Base-by-base conservation (phyloP, 2,888 invertebrate species). In the Terebella lapidaria region DNA sequence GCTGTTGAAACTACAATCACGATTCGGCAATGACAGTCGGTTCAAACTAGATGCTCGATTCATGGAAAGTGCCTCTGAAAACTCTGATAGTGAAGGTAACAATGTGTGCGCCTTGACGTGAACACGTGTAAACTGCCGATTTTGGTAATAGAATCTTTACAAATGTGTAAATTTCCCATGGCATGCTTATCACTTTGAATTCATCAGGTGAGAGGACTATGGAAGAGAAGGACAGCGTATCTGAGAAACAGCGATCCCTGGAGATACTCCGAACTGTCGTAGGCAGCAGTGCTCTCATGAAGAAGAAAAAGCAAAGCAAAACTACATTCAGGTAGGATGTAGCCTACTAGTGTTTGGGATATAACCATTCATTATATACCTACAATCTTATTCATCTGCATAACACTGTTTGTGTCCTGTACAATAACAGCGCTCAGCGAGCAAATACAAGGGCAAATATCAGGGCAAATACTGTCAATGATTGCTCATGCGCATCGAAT, bases 21-120 rank as follows among this genome's bases (percentile, higher is more conserved):
- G 85, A 71, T 87, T 85, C 80, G 88, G 88, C 75, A 86, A 87
- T 75, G 92, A 92, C 81, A 85, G 87, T 71, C 85, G 92, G 73
- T 92, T 92, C 81, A 82, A 83, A 67, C 83, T 92, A 72, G 88
- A 90, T 81, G 84, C 87, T 71, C 85, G 88, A 67, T 92, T 92
- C 78, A 80, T 86, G 26, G 72, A 72, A 20, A 64, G 65, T 18
- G 71, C 65, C 27, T 67, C 63, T 28, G 68, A 70, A 1, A n/a
- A n/a, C n/a, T 35, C 42, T n/a, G 42, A 10, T 35, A n/a, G n/a
- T 35, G 42, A 35, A 10, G n/a, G 42, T n/a, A n/a, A 35, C n/a
- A 15, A 10, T 15, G 42, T 10, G 10, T 15, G 10, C n/a, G 42
- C 42, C 10, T 35, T 10, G 42, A 35, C 42, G n/a, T 10, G n/a